Evolutionary conservation across 1,140 invertebrate genomes (phyloP), one percentile per base, ranked within the genome.

Genomic region (Monochamus saltuarius): DNA sequence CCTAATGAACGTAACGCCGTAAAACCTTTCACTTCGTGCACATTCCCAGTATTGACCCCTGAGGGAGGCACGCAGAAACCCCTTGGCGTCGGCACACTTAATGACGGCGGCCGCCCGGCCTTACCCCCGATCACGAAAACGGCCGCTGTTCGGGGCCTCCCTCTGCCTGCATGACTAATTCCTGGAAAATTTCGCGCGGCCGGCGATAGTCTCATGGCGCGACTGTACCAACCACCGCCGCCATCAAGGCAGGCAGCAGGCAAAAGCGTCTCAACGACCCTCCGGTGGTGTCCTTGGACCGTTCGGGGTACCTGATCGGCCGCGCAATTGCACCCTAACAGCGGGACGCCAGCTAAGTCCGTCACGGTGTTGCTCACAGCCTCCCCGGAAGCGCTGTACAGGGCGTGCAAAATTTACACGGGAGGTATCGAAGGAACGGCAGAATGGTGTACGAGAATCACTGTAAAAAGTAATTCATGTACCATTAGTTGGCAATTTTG

Each of bases 271-370:
- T 54, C 47, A 34, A 54, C 50, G 22, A 35, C 50, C 49, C 58
- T 54, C 14, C 35, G 35, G 46, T 36, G 45, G 56, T 51, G 56
- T 59, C 56, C 56, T 51, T 54, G 58, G 58, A 42, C 58, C 58
- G 22, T 29, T 49, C 51, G 17, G 51, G 51, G 50, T 53, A 52
- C 51, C 49, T 53, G 50, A 60, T 54, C 46, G 58, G 58, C 39
- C 58, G 58, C 51, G 58, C 58, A 60, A 60, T 60, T 60, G 58
- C 49, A 40, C 51, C 47, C 22, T 51, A 50, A 17, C 58, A 60
- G 49, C 38, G 47, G 58, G 49, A 46, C 11, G 22, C 42, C 35
- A 7, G 10, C 55, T 35, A 46, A 56, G 55, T 43, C 46, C 45
- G 45, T 43, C 55, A 56, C 35, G 29, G 45, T 47, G 45, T 29